A percentile compares a stretch with the other conserved stretches of the same genome.
These are phyloP conservation scores for Lateolabrax maculatus DNA, from an alignment of 2,797 vertebrate genomes.

Conservation along the genomic window DNA sequence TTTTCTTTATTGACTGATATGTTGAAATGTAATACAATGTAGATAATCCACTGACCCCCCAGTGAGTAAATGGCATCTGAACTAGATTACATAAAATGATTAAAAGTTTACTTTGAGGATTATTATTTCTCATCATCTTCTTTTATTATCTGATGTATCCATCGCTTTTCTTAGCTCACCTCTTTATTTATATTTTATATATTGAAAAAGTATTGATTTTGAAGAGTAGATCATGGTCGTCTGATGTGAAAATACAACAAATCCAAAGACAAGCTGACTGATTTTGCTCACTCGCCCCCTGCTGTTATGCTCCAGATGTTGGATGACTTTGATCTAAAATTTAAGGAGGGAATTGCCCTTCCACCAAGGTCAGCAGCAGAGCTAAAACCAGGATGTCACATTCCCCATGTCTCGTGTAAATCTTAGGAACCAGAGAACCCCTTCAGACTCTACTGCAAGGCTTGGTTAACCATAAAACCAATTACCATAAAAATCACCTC, in stretches of 20 bases:
- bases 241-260: slow-evolving; percentile 12
- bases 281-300: slow-evolving; percentile 29
- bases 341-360: slow-evolving; percentile 43
- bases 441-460: slow-evolving; percentile 34
- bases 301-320: slow-evolving; percentile 59
- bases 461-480: slow-evolving; percentile 61
- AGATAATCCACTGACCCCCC: neutral
- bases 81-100: neutral
- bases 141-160: neutral
- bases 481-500: slow-evolving; percentile 67
- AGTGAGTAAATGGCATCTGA: neutral
- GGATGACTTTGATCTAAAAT: slow-evolving; percentile 62
- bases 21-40: neutral
- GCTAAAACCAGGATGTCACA: slow-evolving; percentile 51
- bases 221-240: slow-evolving; percentile 13
- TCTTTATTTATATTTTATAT: neutral
- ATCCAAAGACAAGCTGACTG: slow-evolving; percentile 17
- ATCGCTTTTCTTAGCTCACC: neutral
- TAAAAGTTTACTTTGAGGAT: neutral
- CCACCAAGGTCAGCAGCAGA: slow-evolving; percentile 62
- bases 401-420: slow-evolving; percentile 40
- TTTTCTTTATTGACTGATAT: slow-evolving; percentile 14
- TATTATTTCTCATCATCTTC: slow-evolving; percentile 41
- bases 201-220: neutral
- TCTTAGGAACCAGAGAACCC: slow-evolving; percentile 26